phyloP scores from a whole-genome alignment of 2,888 invertebrate genomes.

The Rhamnusium bicolor region DNA sequence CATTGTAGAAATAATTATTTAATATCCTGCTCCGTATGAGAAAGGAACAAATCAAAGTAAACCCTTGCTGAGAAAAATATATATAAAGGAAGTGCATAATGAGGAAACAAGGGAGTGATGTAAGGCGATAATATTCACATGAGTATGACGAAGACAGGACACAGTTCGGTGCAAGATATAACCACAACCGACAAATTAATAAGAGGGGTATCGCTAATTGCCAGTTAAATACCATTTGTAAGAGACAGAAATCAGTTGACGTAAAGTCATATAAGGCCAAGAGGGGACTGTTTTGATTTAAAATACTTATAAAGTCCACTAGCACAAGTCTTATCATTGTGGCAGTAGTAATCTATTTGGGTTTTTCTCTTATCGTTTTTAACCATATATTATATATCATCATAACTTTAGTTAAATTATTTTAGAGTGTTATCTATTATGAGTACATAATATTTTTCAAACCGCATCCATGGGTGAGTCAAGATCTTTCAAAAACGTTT shows the following conservation, averaged over 20 bases:
- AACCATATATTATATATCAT: background rate
- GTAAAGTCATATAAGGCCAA: constrained; percentile 24
- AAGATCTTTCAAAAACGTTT: background rate
- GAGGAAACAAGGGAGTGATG: constrained; percentile 67
- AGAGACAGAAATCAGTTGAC: constrained; percentile 53
- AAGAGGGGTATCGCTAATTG: constrained; percentile 60
- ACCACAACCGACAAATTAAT: constrained; percentile 53
- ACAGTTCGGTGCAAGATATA: constrained; percentile 31
- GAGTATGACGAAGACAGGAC: constrained; percentile 53
- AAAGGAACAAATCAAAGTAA: constrained; percentile 66
- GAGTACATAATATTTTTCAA: background rate
- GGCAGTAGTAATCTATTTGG: background rate
- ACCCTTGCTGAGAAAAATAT: constrained; percentile 67
- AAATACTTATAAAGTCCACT: background rate
- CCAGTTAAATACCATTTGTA: constrained; percentile 57
- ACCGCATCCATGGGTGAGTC: background rate
- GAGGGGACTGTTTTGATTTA: constrained; percentile 11
- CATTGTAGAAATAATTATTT: constrained; percentile 57
- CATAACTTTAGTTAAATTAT: background rate
- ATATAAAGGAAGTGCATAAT: constrained; percentile 68
- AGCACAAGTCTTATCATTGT: background rate
- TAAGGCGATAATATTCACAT: constrained; percentile 52
- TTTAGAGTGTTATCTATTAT: background rate
- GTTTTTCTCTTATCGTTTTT: background rate
- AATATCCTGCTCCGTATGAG: constrained; percentile 64